Base-by-base conservation (phyloP, 30 jellyfish, hydroid and myxozoan species). In the Cassiopea andromeda region DNA sequence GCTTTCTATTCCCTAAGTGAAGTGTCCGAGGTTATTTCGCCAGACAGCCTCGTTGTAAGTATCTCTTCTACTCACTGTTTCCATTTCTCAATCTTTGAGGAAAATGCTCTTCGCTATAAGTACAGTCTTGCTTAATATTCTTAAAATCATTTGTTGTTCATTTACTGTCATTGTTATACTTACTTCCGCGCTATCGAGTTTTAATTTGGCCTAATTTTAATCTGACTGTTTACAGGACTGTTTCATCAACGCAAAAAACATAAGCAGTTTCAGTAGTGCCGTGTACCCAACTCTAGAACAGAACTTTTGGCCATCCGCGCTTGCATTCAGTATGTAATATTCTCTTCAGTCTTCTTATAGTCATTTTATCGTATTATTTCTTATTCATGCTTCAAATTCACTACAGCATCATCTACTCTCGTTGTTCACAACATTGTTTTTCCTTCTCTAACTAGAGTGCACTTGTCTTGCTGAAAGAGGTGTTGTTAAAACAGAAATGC, bases 1-100 rank as follows among this genome's bases (percentile, higher is more conserved):
- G 93, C 96, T 10, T 94, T 94, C 86, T 94, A 94, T 87, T 94
- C 98, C 46, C 87, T 94, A 44, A 83, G 94, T 46, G 99, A 94
- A 38, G 92, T 91, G 46, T 92, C 95, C 48, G 98, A 94, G 83
- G 84, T 64, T 15, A 80, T 94, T 81, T 78, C 75, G 3, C 98
- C 98, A 10, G 94, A 79, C 71, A 87, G 90, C 69, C 89, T 94
- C n/a, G 88, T 94, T 14, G 98, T 88, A 38, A 59, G 96, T 88
- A 3, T 57, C 46, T 27, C 14, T 61, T 6, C 14, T 61, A 50
- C 5, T 50, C 64, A 50, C 5, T 50, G 8, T 50, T 50, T 50
- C 64, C 5, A 50, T 5, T 50, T 50, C 64, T 50, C 64, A 50
- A 50, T 17, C 18, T 14, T 72, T 15, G n/a, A n/a, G n/a, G n/a